Evolutionary conservation across 1,140 invertebrate genomes (phyloP).

Genomic region (Dinoponera quadriceps): DNA sequence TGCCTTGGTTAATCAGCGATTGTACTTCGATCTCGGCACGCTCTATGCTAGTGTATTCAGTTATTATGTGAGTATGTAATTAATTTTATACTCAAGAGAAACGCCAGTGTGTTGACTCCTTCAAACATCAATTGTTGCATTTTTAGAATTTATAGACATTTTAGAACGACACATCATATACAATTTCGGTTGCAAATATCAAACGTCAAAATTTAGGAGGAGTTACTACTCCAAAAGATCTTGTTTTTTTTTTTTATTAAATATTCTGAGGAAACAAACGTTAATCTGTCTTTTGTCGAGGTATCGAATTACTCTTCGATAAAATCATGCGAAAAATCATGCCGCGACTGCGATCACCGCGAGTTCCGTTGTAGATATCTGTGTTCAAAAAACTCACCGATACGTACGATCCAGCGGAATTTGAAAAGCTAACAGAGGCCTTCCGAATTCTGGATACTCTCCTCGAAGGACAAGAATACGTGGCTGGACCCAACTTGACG

Average conservation of each 20-base stretch:
- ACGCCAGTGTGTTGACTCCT: no score
- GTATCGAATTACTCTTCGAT: not conserved
- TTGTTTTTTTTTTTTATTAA: no score
- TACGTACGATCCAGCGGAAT: slow-evolving; percentile 67
- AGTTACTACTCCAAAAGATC: no score
- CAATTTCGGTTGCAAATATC: no score
- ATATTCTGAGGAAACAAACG: no score
- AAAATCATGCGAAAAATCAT: no score
- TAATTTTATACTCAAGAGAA: not conserved
- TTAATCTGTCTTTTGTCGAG: not conserved
- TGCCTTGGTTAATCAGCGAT: slow-evolving; percentile 90
- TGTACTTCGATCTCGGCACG: slow-evolving; percentile 91
- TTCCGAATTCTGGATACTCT: slow-evolving; percentile 79
- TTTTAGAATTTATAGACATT: no score
- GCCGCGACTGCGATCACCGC: not conserved
- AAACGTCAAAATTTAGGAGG: no score
- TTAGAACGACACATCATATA: no score
- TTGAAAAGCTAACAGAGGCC: slow-evolving; percentile 72
- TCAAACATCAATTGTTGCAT: no score
- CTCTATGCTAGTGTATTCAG: slow-evolving; percentile 87
- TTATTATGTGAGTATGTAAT: slow-evolving; percentile 86
- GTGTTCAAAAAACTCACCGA: slow-evolving; percentile 64
- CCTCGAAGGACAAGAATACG: slow-evolving; percentile 81
- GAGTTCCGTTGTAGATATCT: slow-evolving; percentile 78
- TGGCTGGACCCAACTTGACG: slow-evolving; percentile 83